Evolutionary conservation across 2,888 invertebrate genomes (phyloP).

Genomic region (Agriopis marginaria): DNA sequence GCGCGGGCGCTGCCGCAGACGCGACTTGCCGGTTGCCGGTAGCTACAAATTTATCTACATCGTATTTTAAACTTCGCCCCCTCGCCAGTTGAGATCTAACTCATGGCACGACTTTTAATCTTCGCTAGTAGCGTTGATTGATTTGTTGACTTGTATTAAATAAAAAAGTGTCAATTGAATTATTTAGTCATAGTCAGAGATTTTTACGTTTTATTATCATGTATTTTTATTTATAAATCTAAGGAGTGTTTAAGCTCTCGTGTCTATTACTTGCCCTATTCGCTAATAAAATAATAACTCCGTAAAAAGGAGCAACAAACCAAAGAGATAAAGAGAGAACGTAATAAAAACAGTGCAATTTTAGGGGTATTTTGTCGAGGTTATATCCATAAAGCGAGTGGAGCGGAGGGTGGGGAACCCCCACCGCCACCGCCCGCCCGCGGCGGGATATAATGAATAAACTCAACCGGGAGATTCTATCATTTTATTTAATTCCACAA

Average conservation of each 20-base stretch:
- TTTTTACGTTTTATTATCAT: too few species aligned
- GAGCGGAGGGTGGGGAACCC: slow-evolving; percentile 61
- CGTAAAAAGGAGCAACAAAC: slow-evolving; percentile 83
- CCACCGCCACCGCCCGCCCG: slow-evolving; percentile 54
- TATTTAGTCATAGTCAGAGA: neutral
- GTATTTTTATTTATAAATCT: slow-evolving; percentile 19
- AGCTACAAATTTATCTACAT: slow-evolving; percentile 48
- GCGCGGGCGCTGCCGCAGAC: slow-evolving; percentile 42
- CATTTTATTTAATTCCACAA: slow-evolving; percentile 82
- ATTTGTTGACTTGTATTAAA: neutral
- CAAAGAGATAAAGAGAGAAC: slow-evolving; percentile 84
- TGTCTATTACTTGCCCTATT: slow-evolving; percentile 58
- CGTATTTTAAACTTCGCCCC: slow-evolving; percentile 50
- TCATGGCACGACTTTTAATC: slow-evolving; percentile 14
- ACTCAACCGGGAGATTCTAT: slow-evolving; percentile 80
- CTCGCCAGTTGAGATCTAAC: slow-evolving; percentile 31
- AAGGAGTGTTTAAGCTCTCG: slow-evolving; percentile 27
- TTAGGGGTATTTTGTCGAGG: slow-evolving; percentile 87
- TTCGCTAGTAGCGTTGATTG: neutral
- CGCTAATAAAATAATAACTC: slow-evolving; percentile 82
- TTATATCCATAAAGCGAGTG: slow-evolving; percentile 85
- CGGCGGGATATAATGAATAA: slow-evolving; percentile 84
- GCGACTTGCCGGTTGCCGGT: slow-evolving; percentile 40
- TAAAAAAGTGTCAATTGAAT: neutral
- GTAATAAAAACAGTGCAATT: slow-evolving; percentile 87